Evolutionary conservation across 2,113 vertebrate species (phyloP).

Genomic region (Phylloscopus trochilus): DNA sequence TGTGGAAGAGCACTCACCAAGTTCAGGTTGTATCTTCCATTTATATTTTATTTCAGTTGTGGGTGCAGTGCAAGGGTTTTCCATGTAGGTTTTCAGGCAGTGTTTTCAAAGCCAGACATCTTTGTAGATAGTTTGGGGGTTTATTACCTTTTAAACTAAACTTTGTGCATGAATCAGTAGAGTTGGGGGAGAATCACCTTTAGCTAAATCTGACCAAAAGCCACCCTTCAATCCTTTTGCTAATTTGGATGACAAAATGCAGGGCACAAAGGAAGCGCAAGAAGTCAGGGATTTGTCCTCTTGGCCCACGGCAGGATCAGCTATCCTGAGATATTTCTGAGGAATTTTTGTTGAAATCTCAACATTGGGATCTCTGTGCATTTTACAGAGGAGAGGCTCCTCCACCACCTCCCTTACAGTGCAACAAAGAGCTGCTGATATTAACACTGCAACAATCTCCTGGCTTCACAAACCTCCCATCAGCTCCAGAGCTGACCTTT

Average conservation of each 20-base stretch:
- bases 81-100: neutral
- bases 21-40: neutral
- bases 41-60: neutral
- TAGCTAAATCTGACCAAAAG: neutral
- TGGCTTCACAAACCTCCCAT: neutral
- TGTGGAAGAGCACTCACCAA: neutral
- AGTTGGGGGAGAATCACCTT: neutral
- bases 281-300: neutral
- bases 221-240: neutral
- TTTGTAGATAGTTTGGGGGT: neutral
- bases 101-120: neutral
- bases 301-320: neutral
- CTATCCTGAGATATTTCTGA: neutral
- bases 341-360: neutral
- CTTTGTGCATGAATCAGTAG: neutral
- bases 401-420: neutral
- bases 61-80: neutral
- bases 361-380: too few relatives aligned
- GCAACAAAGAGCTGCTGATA: neutral
- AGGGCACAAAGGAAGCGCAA: accelerated
- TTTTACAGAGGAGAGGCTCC: neutral
- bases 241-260: neutral
- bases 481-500: neutral
- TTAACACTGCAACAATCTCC: neutral
- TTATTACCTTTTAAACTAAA: neutral